These are phyloP conservation scores for Porites rus DNA, from an alignment of 92 coral and sea anemone species.

Conservation along the genomic window DNA sequence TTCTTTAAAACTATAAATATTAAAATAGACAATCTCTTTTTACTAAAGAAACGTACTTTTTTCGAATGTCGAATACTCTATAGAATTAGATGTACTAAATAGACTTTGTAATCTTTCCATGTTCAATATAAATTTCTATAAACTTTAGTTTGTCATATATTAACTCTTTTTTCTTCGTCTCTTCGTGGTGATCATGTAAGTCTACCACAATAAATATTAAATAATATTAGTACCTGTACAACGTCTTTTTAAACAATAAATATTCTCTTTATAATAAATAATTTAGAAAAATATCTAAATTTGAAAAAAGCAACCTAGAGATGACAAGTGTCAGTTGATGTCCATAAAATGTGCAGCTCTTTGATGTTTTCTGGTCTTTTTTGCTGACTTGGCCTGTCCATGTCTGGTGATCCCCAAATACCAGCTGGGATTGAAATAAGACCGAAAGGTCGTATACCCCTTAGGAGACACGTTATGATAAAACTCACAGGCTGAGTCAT, in stretches of 20 bases:
- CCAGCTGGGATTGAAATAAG: constrained; percentile 45
- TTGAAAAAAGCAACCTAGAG: constrained; percentile 4
- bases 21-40: neutral
- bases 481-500: constrained; percentile 48
- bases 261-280: constrained; percentile 21
- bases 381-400: constrained; percentile 70
- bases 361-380: constrained; percentile 36
- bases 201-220: neutral
- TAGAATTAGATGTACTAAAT: constrained; percentile 18
- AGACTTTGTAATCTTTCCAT: constrained; percentile 5
- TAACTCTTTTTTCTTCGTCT: neutral
- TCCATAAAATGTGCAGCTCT: constrained; percentile 66
- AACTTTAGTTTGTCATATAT: neutral
- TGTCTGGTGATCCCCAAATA: constrained; percentile 56
- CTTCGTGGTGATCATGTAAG: neutral
- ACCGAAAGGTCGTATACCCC: constrained; percentile 60
- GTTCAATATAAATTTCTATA: constrained; percentile 15
- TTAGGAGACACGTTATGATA: constrained; percentile 36
- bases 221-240: neutral
- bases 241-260: constrained; percentile 29
- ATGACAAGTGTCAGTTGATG: neutral
- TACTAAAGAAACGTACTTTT: constrained; percentile 23
- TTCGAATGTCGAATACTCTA: constrained; percentile 53
- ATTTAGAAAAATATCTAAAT: constrained; percentile 4
- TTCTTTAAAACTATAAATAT: too few species aligned